Evolutionary conservation across 2,113 vertebrate genomes (phyloP), one percentile per base, ranked within the genome.

Genomic region (Chelonoidis abingdonii): DNA sequence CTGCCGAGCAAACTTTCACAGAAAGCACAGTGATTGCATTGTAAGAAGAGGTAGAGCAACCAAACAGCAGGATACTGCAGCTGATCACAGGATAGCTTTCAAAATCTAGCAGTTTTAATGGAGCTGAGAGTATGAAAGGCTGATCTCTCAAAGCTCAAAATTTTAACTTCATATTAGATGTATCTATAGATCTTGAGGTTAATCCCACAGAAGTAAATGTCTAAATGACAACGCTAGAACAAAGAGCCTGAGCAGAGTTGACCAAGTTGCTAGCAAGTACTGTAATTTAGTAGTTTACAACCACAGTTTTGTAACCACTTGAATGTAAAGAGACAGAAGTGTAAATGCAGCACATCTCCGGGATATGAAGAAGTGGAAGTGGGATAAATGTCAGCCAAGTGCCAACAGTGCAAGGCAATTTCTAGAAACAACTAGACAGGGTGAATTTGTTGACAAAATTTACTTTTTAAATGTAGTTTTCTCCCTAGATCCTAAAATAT

Each of bases 31-130:
- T 69, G 49, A 69, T 91, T 91, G 86, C 83, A 91, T 57, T 82
- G 76, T 86, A 49, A 86, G 84, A 91, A 80, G 84, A 82, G 78
- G 50, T 47, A 75, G 78, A 81, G 89, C 59, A 82, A 83, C 50
- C 84, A 57, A 91, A 50, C 78, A 86, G 84, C 89, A 75, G 84
- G 89, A 86, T 81, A 56, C 50, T 75, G 59, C 76, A 86, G 50
- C 29, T 91, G 89, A 86, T 91, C 89, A 86, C 89, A 91, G 84
- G 84, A 81, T 82, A 72, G 41, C 59, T 91, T 92, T 87, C 85
- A 83, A 92, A 87, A 83, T 56, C 69, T 44, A 53, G 80, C 44
- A 14, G 53, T 65, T 92, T 87, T 87, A 90, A 86, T 47, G 38
- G 75, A 80, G n/a, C 83, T 31, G 83, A 83, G 21, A 35, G 54